phyloP scores from a whole-genome alignment of 2,113 vertebrate genomes.

The Scalopus aquaticus region DNA sequence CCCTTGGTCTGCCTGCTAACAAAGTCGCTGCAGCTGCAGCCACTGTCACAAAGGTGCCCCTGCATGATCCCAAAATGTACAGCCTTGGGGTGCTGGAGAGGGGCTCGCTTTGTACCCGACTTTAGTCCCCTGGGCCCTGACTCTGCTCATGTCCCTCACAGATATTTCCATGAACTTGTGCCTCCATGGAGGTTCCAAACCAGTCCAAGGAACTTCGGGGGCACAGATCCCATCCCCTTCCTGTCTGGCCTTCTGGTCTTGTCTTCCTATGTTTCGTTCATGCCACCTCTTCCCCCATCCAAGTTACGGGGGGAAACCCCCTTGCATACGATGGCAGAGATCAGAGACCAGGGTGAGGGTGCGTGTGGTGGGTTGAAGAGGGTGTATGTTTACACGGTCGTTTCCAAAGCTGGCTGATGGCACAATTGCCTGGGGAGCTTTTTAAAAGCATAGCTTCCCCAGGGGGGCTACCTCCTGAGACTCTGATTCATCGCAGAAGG shows the following conservation, averaged over 20 bases:
- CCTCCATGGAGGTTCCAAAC: background rate
- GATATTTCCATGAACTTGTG: background rate
- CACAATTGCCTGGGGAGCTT: slow-evolving; percentile 42
- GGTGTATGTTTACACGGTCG: slow-evolving; percentile 1
- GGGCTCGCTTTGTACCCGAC: background rate
- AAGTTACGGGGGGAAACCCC: background rate
- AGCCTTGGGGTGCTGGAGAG: background rate
- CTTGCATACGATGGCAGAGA: accelerated
- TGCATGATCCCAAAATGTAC: background rate
- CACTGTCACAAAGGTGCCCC: background rate
- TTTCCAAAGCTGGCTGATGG: slow-evolving; percentile 52
- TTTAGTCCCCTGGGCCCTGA: background rate
- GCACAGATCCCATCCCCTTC: background rate
- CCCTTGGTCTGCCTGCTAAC: background rate
- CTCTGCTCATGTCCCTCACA: background rate
- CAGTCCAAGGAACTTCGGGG: background rate
- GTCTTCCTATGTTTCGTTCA: accelerated
- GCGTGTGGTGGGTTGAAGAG: background rate
- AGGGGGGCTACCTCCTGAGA: background rate
- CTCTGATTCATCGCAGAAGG: background rate
- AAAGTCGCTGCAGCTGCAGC: background rate
- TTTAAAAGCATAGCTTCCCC: slow-evolving; percentile 39
- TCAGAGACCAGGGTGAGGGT: background rate
- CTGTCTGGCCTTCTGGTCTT: background rate
- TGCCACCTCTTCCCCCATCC: background rate